Evolutionary conservation across 2,888 invertebrate species (phyloP), one percentile per base, ranked within the genome.

Genomic region (Polia nebulosa): DNA sequence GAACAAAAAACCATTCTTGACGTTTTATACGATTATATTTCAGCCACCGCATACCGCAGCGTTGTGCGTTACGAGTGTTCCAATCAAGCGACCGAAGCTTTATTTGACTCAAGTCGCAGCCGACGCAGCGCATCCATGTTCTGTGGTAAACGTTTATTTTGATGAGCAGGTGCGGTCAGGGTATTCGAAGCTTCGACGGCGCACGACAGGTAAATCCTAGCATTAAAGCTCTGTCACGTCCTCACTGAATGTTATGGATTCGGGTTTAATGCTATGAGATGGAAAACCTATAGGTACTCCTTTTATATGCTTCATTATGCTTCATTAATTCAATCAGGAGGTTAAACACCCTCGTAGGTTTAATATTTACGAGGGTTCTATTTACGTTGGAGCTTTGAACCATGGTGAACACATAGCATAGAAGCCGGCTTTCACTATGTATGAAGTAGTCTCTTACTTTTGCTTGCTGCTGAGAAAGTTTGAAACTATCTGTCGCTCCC

Each of bases 211-310:
- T 61, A 69, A 68, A 58, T 68, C 63, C 56, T 39, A 25, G 36
- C 29, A 63, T 58, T 69, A 65, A 55, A 51, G 64, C 32, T 52
- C n/a, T 20, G 63, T 47, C 76, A 74, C 68, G 75, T 74, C 41
- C 20, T 7, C 36, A 52, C 49, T 29, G 2, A 61, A 70, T 29
- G 44, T 44, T 60, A 36, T 17, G 25, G 39, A 7, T 29, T 45
- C n/a, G 29, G 52, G 52, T 53, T 63, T 60, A 57, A 44, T 5
- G 36, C 29, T 61, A 58, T 22, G 60, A 61, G 29, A 68, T 57
- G 27, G 17, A 56, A 55, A 59, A n/a, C 27, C 9, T 9, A n/a
- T n/a, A n/a, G 8, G 2, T 49, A 17, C 49, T 9, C 44, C 11
- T 27, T 49, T 41, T n/a, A n/a, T 41, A n/a, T 41, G n/a, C n/a